Evolutionary conservation across 2,888 invertebrate species (phyloP).

Genomic region (Anarsia innoxiella): DNA sequence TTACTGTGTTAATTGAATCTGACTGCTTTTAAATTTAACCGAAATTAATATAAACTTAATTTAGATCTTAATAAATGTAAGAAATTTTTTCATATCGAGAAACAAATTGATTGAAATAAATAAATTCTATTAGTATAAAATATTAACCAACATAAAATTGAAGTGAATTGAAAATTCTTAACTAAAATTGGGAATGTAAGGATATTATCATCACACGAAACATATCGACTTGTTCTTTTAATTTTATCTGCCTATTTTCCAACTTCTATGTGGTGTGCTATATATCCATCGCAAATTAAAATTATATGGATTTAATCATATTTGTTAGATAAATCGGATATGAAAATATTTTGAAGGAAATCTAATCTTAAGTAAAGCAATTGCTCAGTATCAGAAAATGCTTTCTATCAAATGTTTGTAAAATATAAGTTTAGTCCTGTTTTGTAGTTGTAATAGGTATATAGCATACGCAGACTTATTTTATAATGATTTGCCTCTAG

Average conservation of each 20-base stretch:
- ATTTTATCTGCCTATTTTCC: constrained; percentile 12
- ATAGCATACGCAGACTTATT: background rate
- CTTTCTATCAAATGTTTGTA: no score
- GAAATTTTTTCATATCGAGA: no score
- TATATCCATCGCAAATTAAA: constrained; percentile 2
- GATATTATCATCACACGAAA: constrained; percentile 18
- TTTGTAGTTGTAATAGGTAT: constrained; percentile 1
- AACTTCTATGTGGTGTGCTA: constrained; percentile 22
- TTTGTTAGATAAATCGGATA: no score
- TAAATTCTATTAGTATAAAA: background rate
- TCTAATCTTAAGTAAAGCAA: no score
- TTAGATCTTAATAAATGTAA: no score
- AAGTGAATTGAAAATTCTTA: background rate
- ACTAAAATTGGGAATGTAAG: background rate
- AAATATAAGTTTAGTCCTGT: no score
- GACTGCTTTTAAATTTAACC: background rate
- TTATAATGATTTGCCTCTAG: no score
- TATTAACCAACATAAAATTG: background rate
- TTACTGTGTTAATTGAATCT: constrained; percentile 9
- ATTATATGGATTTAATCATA: no score
- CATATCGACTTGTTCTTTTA: constrained; percentile 27
- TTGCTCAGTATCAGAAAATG: no score
- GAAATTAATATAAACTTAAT: no score
- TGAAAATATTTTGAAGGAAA: no score
- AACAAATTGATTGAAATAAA: background rate